These are phyloP conservation scores for Platycnemis pennipes DNA, from an alignment of 2,888 invertebrate genomes.

Conservation along the genomic window DNA sequence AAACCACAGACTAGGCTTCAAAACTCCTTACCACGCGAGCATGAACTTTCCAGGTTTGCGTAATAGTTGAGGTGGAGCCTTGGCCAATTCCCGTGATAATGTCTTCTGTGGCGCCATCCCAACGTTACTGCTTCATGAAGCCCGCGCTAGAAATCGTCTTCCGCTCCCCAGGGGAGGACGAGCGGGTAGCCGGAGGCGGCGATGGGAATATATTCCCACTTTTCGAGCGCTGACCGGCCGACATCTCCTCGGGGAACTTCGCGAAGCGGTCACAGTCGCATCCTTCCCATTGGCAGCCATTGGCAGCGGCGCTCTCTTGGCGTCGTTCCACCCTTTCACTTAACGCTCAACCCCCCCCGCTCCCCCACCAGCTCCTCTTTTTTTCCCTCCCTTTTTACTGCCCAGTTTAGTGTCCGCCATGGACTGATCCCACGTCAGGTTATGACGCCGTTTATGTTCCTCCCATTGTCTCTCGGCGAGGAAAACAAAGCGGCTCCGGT, in stretches of 20 bases:
- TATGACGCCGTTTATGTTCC: constrained; percentile 30
- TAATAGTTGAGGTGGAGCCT: background rate
- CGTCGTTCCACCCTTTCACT: constrained; percentile 29
- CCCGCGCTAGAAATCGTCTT: too few species aligned
- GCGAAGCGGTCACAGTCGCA: background rate
- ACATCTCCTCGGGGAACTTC: background rate
- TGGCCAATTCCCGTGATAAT: background rate
- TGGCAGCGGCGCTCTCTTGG: background rate
- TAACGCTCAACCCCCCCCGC: too few species aligned
- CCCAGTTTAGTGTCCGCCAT: constrained; percentile 21
- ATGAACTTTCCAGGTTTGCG: background rate
- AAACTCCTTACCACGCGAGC: background rate
- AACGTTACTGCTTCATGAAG: background rate
- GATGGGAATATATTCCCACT: background rate
- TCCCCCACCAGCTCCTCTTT: background rate
- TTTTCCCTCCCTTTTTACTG: constrained; percentile 28
- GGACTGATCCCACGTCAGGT: background rate
- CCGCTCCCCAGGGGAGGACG: too few species aligned
- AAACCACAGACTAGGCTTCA: too few species aligned
- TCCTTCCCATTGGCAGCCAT: background rate
- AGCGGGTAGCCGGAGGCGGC: background rate
- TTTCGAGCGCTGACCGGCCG: background rate
- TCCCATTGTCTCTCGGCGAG: constrained; percentile 36
- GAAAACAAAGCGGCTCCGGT: background rate
- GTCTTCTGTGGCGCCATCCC: background rate